Evolutionary conservation across 2,113 vertebrate genomes (phyloP).

Genomic region (Pelecanoides urinatrix): DNA sequence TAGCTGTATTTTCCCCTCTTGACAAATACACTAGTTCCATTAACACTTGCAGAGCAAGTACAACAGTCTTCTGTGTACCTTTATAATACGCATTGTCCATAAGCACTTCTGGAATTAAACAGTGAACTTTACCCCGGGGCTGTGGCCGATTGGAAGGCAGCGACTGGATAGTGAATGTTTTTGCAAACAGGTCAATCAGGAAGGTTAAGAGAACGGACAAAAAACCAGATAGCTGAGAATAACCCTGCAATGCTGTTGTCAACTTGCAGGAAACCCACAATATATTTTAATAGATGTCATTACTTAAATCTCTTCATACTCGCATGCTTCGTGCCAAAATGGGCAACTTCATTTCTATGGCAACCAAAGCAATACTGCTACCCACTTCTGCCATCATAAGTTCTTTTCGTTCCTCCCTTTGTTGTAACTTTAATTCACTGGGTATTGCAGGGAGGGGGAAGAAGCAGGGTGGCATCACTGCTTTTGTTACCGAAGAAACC

Average conservation of each 20-base stretch:
- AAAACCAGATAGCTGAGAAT: not conserved
- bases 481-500: constrained; percentile 10
- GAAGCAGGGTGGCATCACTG: not conserved
- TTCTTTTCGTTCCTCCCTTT: not conserved
- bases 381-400: not conserved
- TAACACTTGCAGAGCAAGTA: constrained; percentile 7
- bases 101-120: constrained; percentile 12
- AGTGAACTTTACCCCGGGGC: not conserved
- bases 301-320: not conserved
- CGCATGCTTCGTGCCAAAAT: not conserved
- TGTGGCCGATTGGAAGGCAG: not conserved
- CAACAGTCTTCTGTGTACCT: not conserved
- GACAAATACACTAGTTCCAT: not conserved
- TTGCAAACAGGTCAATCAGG: constrained; percentile 20
- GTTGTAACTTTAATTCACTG: not conserved
- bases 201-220: constrained; percentile 20
- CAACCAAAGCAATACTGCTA: not conserved
- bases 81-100: not conserved
- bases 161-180: not conserved
- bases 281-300: not conserved
- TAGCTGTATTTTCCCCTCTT: not conserved
- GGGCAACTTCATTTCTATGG: not conserved
- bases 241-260: not conserved
- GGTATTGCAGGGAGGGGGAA: not conserved
- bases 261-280: not conserved